A percentile compares a stretch with the other conserved stretches of the same genome.
These are phyloP conservation scores for Sycon ciliatum DNA, from an alignment of 37 sponge, comb jelly and placozoan genomes.

Conservation along the genomic window DNA sequence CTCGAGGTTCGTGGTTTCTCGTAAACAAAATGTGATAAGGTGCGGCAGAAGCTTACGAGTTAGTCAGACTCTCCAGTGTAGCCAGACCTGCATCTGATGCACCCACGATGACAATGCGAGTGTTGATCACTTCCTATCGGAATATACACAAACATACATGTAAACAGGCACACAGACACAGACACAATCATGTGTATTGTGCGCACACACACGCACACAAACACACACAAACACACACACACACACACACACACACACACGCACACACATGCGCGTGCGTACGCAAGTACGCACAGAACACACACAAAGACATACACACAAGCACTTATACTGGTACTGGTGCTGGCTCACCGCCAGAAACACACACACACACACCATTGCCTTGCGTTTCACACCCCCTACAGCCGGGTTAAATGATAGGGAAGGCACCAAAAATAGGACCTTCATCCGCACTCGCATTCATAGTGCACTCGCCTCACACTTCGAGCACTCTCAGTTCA, in stretches of 20 bases:
- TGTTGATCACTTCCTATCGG: slow-evolving; percentile 60
- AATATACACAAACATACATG: not conserved
- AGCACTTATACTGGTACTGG: not conserved
- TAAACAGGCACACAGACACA: not conserved
- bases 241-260: not conserved
- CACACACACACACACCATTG: not conserved
- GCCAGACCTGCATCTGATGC: slow-evolving; percentile 75
- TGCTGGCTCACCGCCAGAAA: not conserved
- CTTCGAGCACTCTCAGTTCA: too few relatives aligned
- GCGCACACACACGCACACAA: not conserved
- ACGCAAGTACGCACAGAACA: not conserved
- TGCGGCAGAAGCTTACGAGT: too few relatives aligned
- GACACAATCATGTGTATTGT: too few relatives aligned
- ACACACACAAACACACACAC: not conserved
- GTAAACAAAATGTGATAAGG: too few relatives aligned
- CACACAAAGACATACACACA: not conserved
- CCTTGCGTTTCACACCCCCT: too few relatives aligned
- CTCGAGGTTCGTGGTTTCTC: too few relatives aligned
- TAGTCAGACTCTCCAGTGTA: slow-evolving; percentile 69
- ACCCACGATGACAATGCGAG: slow-evolving; percentile 86
- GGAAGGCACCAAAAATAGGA: too few relatives aligned
- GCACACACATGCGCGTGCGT: not conserved
- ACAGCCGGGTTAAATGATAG: too few relatives aligned
- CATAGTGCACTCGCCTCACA: too few relatives aligned
- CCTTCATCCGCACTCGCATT: too few relatives aligned